A percentile compares a stretch with the other conserved stretches of the same genome.
Conservation (phyloP, 1,140 invertebrate species). For the Brevipalpus yothersi region DNA sequence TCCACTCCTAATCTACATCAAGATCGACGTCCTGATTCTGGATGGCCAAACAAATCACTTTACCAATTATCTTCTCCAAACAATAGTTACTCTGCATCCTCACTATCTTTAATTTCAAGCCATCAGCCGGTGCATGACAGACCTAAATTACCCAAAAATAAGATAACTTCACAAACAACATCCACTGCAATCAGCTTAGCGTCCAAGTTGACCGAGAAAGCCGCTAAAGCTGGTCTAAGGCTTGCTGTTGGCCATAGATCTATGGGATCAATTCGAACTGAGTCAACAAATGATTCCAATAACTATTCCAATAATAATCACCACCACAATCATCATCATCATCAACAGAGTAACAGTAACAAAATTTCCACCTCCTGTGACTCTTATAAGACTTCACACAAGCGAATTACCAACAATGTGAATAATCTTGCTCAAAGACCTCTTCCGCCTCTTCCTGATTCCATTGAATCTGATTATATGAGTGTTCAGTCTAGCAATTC, state of each 20-base stretch:
- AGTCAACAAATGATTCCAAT: too few species aligned
- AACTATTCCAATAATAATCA: neutral
- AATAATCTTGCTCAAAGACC: slow-evolving; percentile 1
- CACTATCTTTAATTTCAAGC: neutral
- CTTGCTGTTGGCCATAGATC: too few species aligned
- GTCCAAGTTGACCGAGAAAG: neutral
- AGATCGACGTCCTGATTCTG: neutral
- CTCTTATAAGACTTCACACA: neutral
- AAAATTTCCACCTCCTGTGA: neutral
- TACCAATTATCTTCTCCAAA: too few species aligned
- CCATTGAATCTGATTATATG: neutral
- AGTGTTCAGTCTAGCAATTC: neutral
- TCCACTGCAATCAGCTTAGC: neutral
- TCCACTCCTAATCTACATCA: neutral
- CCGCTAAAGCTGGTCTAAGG: neutral
- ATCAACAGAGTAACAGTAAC: neutral
- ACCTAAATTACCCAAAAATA: neutral
- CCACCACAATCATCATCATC: neutral
- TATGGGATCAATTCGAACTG: too few species aligned
- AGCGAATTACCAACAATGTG: neutral
- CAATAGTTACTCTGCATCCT: too few species aligned
- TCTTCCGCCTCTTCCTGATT: slow-evolving; percentile 1
- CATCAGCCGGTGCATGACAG: neutral
- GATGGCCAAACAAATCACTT: too few species aligned
- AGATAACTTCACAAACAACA: neutral